Evolutionary conservation across 2,888 invertebrate species (phyloP).

Genomic region (Synergus japonicus): DNA sequence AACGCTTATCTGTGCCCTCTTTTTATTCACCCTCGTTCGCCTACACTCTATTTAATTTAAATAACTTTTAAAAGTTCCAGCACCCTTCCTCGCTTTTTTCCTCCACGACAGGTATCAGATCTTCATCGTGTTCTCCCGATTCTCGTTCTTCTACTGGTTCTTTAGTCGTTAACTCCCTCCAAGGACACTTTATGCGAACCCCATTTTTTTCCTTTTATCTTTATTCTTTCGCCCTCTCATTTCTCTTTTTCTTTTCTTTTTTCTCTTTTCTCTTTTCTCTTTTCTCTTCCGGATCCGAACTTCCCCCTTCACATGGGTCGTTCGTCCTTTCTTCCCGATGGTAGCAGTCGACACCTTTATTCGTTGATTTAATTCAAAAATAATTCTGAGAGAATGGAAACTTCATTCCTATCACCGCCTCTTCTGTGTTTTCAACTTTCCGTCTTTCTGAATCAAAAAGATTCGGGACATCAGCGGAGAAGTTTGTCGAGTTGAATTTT

Average conservation of each 20-base stretch:
- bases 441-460: neutral
- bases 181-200: slow-evolving; percentile 27
- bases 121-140: slow-evolving; percentile 42
- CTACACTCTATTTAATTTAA: slow-evolving; percentile 70
- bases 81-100: slow-evolving; percentile 39
- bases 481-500: neutral
- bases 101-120: slow-evolving; percentile 40
- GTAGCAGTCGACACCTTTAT: slow-evolving; percentile 48
- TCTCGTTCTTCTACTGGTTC: slow-evolving; percentile 18
- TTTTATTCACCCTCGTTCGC: slow-evolving; percentile 40
- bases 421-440: slow-evolving; percentile 7
- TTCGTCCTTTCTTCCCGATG: slow-evolving; percentile 43
- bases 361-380: slow-evolving; percentile 60
- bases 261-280: slow-evolving; percentile 16
- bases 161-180: slow-evolving; percentile 33
- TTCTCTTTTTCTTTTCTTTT: slow-evolving; percentile 32
- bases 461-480: slow-evolving; percentile 1
- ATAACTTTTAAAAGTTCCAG: slow-evolving; percentile 68
- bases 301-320: slow-evolving; percentile 36
- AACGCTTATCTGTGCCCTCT: slow-evolving; percentile 30
- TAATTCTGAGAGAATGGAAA: slow-evolving; percentile 60
- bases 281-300: slow-evolving; percentile 31
- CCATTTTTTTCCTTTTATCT: slow-evolving; percentile 45
- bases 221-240: slow-evolving; percentile 31
- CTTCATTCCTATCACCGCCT: slow-evolving; percentile 43